Conservation (phyloP, 2,113 vertebrate genomes). For the Sigmodon hispidus region DNA sequence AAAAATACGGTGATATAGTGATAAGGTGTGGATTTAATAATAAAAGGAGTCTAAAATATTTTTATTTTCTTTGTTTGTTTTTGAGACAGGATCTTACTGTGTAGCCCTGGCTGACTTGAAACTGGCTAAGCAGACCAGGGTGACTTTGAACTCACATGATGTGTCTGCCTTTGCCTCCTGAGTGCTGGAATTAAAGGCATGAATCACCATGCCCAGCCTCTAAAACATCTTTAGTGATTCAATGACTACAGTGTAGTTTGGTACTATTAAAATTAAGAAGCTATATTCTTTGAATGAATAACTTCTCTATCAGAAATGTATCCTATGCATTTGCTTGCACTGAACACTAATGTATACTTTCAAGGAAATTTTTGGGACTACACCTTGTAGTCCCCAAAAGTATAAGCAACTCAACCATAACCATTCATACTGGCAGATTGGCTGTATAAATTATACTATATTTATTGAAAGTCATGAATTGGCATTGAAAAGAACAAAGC, state of each 20-base stretch:
- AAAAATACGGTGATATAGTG: neutral
- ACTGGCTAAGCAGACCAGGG: neutral
- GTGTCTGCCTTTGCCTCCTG: neutral
- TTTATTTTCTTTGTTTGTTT: neutral
- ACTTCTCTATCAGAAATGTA: conserved; percentile 11
- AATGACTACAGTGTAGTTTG: neutral
- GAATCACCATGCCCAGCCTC: neutral
- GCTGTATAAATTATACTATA: neutral
- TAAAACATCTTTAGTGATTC: neutral
- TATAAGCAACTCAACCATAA: neutral
- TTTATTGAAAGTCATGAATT: neutral
- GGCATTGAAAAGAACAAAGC: neutral
- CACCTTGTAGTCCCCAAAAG: neutral
- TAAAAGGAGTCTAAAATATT: neutral
- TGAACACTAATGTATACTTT: neutral
- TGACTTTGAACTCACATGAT: neutral
- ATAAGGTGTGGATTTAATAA: neutral
- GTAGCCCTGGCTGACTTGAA: neutral
- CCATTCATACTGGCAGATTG: neutral
- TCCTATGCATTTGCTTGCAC: neutral
- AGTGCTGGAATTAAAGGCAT: neutral
- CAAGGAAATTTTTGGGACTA: neutral
- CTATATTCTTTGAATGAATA: conserved; percentile 17
- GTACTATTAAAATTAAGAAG: neutral
- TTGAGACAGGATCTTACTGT: neutral